These are phyloP conservation scores for Orchesella cincta DNA, from an alignment of 1,140 invertebrate genomes.

Conservation along the genomic window DNA sequence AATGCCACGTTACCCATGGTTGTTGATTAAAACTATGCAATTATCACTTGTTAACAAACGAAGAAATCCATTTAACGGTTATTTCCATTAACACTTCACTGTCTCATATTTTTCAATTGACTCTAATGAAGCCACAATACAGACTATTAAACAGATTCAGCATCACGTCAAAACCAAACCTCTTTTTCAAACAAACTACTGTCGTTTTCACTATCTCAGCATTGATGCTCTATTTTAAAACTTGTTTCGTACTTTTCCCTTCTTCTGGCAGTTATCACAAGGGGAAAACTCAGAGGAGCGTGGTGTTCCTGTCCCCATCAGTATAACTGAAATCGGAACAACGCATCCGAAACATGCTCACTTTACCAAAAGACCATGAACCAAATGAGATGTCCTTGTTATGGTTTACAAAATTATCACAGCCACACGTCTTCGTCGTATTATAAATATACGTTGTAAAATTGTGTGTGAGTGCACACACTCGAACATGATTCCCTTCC, in stretches of 20 bases:
- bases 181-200: neutral
- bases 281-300: too few species aligned
- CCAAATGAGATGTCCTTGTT: conserved; percentile 24
- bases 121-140: too few species aligned
- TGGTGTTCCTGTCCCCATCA: too few species aligned
- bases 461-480: neutral
- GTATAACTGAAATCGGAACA: too few species aligned
- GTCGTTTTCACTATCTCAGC: neutral
- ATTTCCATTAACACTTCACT: neutral
- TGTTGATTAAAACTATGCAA: too few species aligned
- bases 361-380: conserved; percentile 25
- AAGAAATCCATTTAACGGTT: neutral
- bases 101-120: too few species aligned
- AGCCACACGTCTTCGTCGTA: neutral
- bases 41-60: too few species aligned
- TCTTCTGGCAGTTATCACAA: neutral
- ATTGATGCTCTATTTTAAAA: too few species aligned
- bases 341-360: too few species aligned
- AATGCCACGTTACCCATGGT: too few species aligned
- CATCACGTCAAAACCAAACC: too few species aligned
- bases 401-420: conserved; percentile 1
- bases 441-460: neutral
- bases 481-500: neutral
- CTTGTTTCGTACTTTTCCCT: neutral
- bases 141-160: too few species aligned